Evolutionary conservation across 2,113 vertebrate species (phyloP).

Genomic region (Hydrochoerus hydrochaeris): DNA sequence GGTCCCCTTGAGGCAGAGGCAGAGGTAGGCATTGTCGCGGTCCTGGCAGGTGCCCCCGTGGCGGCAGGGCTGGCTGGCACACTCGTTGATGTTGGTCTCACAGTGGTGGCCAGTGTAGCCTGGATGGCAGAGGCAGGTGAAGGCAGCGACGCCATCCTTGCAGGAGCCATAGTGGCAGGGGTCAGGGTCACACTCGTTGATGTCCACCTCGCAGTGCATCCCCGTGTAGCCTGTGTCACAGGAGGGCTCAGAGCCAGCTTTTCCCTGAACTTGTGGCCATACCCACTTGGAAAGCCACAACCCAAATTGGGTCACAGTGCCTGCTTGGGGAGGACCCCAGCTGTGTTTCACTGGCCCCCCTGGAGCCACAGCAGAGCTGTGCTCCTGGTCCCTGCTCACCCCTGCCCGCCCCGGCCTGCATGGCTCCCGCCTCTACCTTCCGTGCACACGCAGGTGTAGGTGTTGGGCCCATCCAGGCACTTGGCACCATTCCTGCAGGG

Average conservation of each 20-base stretch:
- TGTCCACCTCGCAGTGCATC: constrained; percentile 91
- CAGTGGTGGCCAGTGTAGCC: constrained; percentile 95
- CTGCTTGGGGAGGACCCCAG: rapidly evolving
- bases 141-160: constrained; percentile 92
- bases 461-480: constrained; percentile 94
- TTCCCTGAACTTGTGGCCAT: rapidly evolving
- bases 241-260: neutral
- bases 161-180: constrained; percentile 97
- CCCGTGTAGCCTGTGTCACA: constrained; percentile 90
- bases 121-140: constrained; percentile 92
- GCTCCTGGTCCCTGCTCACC: rapidly evolving
- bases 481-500: constrained; percentile 96
- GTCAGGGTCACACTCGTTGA: constrained; percentile 92
- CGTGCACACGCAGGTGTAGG: constrained; percentile 95
- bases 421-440: constrained; percentile 88
- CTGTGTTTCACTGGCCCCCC: rapidly evolving
- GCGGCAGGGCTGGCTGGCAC: constrained; percentile 95
- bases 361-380: rapidly evolving
- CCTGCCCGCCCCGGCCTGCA: rapidly evolving
- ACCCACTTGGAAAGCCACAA: neutral
- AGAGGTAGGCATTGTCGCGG: constrained; percentile 91
- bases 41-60: constrained; percentile 96
- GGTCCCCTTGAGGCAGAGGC: constrained; percentile 94
- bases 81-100: constrained; percentile 96
- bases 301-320: rapidly evolving